Evolutionary conservation across 2,888 invertebrate genomes (phyloP).

Genomic region (Acronicta aceris): DNA sequence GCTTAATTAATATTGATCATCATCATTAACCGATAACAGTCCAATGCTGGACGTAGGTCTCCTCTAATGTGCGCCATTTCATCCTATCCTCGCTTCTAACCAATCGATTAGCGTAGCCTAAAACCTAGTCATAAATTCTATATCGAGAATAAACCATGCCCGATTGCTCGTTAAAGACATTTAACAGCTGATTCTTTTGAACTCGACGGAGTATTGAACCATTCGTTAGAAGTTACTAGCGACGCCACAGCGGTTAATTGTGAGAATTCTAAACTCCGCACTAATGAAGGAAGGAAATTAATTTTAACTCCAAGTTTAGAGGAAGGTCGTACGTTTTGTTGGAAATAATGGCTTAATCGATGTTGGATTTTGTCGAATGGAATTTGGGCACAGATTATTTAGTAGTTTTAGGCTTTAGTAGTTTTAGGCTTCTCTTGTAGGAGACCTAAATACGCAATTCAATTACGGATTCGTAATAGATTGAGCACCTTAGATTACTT

Average conservation of each 20-base stretch:
- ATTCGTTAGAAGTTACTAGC: constrained; percentile 53
- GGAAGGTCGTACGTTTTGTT: constrained; percentile 28
- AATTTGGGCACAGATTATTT: neutral
- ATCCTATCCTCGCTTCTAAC: too few species aligned
- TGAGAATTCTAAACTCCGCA: constrained; percentile 55
- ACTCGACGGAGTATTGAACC: constrained; percentile 45
- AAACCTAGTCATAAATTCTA: constrained; percentile 13
- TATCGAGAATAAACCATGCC: constrained; percentile 32
- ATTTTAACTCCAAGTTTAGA: constrained; percentile 53
- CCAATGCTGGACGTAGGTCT: too few species aligned
- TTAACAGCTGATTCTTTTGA: constrained; percentile 55
- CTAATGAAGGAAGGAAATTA: constrained; percentile 63
- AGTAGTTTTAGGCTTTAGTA: neutral
- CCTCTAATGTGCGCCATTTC: too few species aligned
- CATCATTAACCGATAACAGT: too few species aligned
- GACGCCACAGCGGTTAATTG: constrained; percentile 48
- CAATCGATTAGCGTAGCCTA: too few species aligned
- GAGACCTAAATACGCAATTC: too few species aligned
- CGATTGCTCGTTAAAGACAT: constrained; percentile 54
- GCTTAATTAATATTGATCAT: too few species aligned
- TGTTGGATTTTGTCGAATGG: neutral
- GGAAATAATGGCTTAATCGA: constrained; percentile 34
- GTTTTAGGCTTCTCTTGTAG: neutral
- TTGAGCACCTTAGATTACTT: too few species aligned
- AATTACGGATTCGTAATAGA: too few species aligned